These are phyloP conservation scores for Apotomis turbidana DNA, from an alignment of 2,888 invertebrate species.

Conservation along the genomic window DNA sequence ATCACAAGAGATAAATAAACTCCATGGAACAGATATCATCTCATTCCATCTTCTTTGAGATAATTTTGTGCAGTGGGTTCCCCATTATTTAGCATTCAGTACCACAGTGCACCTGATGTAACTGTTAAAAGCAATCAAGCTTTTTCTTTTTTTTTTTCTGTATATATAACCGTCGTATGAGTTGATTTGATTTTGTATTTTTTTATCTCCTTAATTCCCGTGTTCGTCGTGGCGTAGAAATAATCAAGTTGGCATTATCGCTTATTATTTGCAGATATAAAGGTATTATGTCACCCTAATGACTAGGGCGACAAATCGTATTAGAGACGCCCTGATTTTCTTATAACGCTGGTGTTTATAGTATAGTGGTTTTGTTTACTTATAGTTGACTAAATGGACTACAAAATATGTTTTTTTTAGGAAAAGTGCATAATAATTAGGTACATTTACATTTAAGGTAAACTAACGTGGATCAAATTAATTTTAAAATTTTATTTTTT, in stretches of 20 bases:
- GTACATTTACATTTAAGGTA: too few relatives aligned
- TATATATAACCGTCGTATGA: background rate
- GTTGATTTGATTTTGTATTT: background rate
- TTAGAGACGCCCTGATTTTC: conserved; percentile 55
- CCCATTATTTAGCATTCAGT: too few relatives aligned
- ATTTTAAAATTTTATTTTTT: too few relatives aligned
- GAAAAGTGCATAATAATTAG: too few relatives aligned
- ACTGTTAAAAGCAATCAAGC: too few relatives aligned
- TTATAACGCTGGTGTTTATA: conserved; percentile 9
- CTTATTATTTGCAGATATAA: conserved; percentile 63
- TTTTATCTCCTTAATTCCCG: conserved; percentile 4
- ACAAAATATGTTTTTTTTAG: background rate
- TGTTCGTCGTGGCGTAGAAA: conserved; percentile 48
- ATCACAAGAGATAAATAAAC: too few relatives aligned
- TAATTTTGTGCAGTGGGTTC: too few relatives aligned
- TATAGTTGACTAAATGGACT: background rate
- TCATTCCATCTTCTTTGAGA: too few relatives aligned
- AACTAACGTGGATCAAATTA: too few relatives aligned
- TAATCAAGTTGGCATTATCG: conserved; percentile 57
- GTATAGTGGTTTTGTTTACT: background rate
- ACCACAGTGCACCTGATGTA: too few relatives aligned
- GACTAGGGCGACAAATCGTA: conserved; percentile 60
- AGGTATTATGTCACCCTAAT: conserved; percentile 62
- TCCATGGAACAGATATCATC: too few relatives aligned
- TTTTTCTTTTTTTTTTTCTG: background rate